Conservation (phyloP, 2,797 vertebrate genomes). For the Rhincodon typus region DNA sequence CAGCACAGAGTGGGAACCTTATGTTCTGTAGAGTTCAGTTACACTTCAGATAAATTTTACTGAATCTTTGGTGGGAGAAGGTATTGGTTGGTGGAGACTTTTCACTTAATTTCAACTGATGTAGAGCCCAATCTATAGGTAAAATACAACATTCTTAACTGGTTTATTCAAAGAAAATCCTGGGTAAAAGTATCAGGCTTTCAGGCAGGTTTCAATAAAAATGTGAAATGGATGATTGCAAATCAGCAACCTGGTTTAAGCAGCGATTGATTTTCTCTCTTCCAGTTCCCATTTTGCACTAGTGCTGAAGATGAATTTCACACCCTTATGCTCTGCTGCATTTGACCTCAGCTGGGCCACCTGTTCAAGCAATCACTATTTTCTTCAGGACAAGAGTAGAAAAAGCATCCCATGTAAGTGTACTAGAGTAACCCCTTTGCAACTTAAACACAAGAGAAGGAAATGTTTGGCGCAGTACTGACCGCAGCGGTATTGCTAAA, state of each 20-base stretch:
- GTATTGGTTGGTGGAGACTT: not conserved
- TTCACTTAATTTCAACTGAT: not conserved
- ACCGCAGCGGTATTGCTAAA: not conserved
- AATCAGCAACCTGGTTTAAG: not conserved
- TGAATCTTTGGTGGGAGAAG: too few species aligned
- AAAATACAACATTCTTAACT: not conserved
- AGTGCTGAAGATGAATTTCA: not conserved
- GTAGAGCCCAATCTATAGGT: not conserved
- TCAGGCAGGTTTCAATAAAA: too few species aligned
- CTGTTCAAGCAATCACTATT: not conserved
- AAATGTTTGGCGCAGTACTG: not conserved
- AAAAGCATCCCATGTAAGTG: not conserved
- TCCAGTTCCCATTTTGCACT: not conserved
- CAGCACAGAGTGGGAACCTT: slow-evolving; percentile 3
- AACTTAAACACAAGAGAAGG: not conserved
- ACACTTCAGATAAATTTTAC: not conserved
- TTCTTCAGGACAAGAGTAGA: not conserved
- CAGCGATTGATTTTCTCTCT: not conserved
- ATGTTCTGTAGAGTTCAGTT: not conserved
- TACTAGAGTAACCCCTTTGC: not conserved
- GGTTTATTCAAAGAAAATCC: not conserved
- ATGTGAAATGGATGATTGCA: not conserved
- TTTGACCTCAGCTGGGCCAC: not conserved
- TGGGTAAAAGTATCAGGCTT: not conserved
- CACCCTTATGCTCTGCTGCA: not conserved